Evolutionary conservation across 2,113 vertebrate species (phyloP).

Genomic region (Panurus biarmicus): DNA sequence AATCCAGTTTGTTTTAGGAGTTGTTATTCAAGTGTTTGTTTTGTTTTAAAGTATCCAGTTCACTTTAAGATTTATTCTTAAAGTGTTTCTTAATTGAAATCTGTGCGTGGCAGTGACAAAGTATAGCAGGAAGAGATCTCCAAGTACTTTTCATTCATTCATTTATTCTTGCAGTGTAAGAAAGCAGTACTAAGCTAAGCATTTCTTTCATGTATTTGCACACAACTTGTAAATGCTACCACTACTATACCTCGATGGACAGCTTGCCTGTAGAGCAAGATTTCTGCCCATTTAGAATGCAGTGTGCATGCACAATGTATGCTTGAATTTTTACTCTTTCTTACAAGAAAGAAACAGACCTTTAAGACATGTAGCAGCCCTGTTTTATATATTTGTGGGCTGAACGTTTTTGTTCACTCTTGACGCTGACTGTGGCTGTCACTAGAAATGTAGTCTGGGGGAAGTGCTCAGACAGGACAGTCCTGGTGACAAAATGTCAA

Average conservation of each 20-base stretch:
- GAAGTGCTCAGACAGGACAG: neutral
- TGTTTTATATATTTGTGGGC: neutral
- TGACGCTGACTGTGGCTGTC: accelerated
- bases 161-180: neutral
- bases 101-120: neutral
- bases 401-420: neutral
- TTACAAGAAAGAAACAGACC: neutral
- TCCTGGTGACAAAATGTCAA: neutral
- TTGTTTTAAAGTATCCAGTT: neutral
- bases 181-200: neutral
- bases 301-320: neutral
- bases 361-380: neutral
- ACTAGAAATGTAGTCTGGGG: neutral
- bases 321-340: neutral
- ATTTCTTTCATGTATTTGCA: neutral
- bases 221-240: neutral
- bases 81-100: neutral
- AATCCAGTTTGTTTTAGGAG: neutral
- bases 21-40: neutral
- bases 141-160: neutral
- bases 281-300: neutral
- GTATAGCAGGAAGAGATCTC: neutral
- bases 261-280: neutral
- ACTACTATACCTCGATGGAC: neutral
- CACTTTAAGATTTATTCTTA: neutral